Evolutionary conservation across 2,797 vertebrate genomes (phyloP).

Genomic region (Aeoliscus strigatus): DNA sequence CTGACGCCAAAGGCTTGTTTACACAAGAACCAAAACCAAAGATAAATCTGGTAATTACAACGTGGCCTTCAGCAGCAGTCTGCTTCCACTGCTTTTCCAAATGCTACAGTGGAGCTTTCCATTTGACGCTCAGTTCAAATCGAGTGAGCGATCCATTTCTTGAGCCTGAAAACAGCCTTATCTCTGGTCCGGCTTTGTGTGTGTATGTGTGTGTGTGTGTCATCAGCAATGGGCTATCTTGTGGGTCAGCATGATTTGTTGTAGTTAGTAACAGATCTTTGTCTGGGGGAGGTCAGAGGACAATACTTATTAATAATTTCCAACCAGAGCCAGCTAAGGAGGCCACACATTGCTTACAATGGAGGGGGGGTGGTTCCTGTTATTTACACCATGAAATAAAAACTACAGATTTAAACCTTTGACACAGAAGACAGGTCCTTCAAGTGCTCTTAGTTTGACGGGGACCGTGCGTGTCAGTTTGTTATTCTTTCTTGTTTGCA

Average conservation of each 20-base stretch:
- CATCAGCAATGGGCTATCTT: slow-evolving; percentile 1
- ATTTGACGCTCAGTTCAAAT: slow-evolving; percentile 32
- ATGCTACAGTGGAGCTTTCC: slow-evolving; percentile 27
- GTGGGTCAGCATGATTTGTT: slow-evolving; percentile 5
- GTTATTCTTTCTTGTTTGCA: not conserved
- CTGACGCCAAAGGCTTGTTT: slow-evolving; percentile 45
- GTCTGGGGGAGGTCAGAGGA: slow-evolving; percentile 1
- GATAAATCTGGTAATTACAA: slow-evolving; percentile 52
- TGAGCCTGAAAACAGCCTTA: slow-evolving; percentile 24
- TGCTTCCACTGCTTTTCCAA: slow-evolving; percentile 23
- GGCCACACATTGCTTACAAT: slow-evolving; percentile 6
- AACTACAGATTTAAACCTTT: not conserved
- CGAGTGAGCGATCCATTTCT: slow-evolving; percentile 40
- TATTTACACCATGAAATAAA: too few relatives aligned
- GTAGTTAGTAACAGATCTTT: slow-evolving; percentile 3
- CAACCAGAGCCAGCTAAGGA: slow-evolving; percentile 1
- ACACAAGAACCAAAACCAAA: slow-evolving; percentile 48
- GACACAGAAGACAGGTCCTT: not conserved
- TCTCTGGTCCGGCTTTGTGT: not conserved
- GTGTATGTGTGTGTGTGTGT: slow-evolving; percentile 1
- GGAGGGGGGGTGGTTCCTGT: too few relatives aligned
- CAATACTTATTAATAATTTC: slow-evolving; percentile 1
- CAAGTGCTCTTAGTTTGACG: not conserved
- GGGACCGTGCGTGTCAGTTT: not conserved
- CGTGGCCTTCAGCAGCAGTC: slow-evolving; percentile 16